Evolutionary conservation across 2,888 invertebrate species (phyloP).

Genomic region (Drosophila pseudotalamancana): DNA sequence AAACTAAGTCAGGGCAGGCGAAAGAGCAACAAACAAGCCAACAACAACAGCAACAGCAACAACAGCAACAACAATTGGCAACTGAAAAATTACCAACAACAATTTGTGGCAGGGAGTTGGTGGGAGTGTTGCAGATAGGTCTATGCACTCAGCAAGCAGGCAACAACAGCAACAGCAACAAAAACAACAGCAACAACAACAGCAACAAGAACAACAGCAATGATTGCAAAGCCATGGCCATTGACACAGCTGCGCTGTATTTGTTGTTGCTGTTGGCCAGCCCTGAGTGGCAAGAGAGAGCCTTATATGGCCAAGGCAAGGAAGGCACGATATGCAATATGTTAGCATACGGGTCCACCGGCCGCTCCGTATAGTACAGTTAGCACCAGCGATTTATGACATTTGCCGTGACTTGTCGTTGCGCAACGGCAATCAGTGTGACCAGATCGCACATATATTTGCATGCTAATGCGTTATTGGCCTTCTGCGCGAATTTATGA

Average conservation of each 20-base stretch:
- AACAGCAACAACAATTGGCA: constrained; percentile 23
- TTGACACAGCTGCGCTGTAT: constrained; percentile 56
- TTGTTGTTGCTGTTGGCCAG: constrained; percentile 26
- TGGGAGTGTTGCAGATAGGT: constrained; percentile 1
- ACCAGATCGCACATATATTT: constrained; percentile 29
- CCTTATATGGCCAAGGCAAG: constrained; percentile 46
- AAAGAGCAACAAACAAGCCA: constrained; percentile 26
- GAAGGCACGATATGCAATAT: constrained; percentile 32
- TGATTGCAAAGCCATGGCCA: constrained; percentile 37
- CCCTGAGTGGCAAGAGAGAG: constrained; percentile 35
- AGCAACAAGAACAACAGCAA: constrained; percentile 2
- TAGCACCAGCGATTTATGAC: constrained; percentile 53
- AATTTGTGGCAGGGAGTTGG: constrained; percentile 23
- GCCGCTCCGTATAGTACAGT: constrained; percentile 46
- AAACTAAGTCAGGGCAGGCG: constrained; percentile 69
- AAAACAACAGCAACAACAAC: constrained; percentile 11
- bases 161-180: not conserved
- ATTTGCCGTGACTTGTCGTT: constrained; percentile 29
- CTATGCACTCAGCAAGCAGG: not conserved
- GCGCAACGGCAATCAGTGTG: constrained; percentile 33
- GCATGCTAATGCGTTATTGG: constrained; percentile 9
- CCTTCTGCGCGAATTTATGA: constrained; percentile 5
- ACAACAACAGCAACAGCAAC: constrained; percentile 23
- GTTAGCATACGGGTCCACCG: constrained; percentile 22
- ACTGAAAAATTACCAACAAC: constrained; percentile 51